Base-by-base conservation (phyloP, 2,888 invertebrate species). In the Cataglyphis altisquamis region DNA sequence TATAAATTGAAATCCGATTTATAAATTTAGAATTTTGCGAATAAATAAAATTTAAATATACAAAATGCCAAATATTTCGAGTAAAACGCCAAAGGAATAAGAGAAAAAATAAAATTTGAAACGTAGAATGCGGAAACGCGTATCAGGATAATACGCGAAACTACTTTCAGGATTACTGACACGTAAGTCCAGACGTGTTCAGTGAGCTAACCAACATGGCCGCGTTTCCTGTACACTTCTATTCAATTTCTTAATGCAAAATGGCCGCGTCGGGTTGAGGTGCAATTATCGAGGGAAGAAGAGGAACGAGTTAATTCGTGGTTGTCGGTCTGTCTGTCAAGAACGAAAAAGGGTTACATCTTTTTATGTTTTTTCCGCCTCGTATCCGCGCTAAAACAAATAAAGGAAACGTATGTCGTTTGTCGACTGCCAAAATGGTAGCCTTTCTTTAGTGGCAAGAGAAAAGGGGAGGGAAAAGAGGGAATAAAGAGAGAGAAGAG, bases 271-370 rank as follows among this genome's bases (percentile, higher is more conserved):
- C 72, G 84, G 73, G 86, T 87, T 84, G 86, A 84, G 73, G 75
- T 57, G 72, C 80, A 75, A 87, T 90, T 87, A 82, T 82, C 82
- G 82, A 75, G 62, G 75, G 81, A 29, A 83, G 73, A 82, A 75
- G 84, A 55, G 55, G 88, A 87, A 87, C 87, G 86, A 89, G 89
- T 91, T 94, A 93, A 93, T 94, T 92, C 84, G 87, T 91, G 90
- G 88, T 88, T 93, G 94, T 93, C 93, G 85, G 87, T 84, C 89
- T 82, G 88, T 90, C 92, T 83, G 86, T 89, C 91, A 86, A 78
- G 81, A 78, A 73, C 81, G 57, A 73, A 78, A 89, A 87, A 88
- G 87, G 88, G 88, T 86, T 90, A 91, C 90, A 89, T 88, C 87
- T 86, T 84, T 63, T 68, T 41, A 32, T 32, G 8, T 32, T 55